These are phyloP conservation scores for Muscicapa striata DNA, from an alignment of 2,797 vertebrate genomes.

Conservation along the genomic window DNA sequence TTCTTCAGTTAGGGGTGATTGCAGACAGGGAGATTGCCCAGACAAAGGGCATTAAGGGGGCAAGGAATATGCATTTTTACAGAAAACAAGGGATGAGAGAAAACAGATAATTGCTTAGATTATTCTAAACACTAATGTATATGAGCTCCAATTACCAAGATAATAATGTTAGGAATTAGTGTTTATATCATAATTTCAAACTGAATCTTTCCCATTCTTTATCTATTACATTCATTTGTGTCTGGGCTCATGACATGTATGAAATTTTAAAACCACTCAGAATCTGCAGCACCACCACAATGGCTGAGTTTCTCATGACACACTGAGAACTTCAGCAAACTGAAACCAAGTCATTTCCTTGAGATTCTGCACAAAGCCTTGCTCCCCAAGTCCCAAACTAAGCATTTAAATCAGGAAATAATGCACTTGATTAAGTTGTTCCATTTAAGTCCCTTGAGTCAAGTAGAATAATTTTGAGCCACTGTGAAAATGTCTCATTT, in stretches of 20 bases:
- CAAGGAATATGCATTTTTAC: neutral
- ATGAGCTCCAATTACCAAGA: neutral
- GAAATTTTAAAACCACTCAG: neutral
- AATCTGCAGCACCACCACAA: neutral
- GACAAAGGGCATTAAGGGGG: neutral
- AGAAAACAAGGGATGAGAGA: neutral
- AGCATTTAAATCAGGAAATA: neutral
- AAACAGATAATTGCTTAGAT: neutral
- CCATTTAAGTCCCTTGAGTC: neutral
- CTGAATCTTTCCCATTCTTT: neutral
- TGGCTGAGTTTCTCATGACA: neutral
- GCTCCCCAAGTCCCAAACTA: neutral
- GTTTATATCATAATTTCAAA: neutral
- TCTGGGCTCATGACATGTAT: neutral
- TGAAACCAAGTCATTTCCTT: neutral
- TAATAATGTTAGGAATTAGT: neutral
- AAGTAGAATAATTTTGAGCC: neutral
- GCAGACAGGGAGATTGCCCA: neutral
- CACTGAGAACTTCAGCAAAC: neutral
- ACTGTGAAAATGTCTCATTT: neutral
- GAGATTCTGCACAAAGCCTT: neutral
- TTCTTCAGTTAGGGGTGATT: neutral
- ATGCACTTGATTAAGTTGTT: neutral
- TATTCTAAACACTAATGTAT: neutral
- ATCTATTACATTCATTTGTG: neutral